These are phyloP conservation scores for Trachelus troglodyta DNA, from an alignment of 2,888 invertebrate species.

Conservation along the genomic window DNA sequence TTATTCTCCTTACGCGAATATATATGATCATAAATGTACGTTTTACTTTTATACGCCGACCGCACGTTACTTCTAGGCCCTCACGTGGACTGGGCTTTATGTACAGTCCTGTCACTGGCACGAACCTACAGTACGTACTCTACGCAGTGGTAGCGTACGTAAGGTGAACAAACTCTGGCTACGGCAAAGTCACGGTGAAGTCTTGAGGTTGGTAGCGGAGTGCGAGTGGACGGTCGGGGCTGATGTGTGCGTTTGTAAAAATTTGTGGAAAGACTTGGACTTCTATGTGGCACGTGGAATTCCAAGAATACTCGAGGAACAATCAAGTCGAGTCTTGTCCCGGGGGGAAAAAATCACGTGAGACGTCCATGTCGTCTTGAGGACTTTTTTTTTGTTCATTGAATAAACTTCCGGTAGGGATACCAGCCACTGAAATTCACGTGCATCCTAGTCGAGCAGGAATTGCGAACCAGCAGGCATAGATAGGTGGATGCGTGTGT, in stretches of 20 bases:
- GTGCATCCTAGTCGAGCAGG: neutral
- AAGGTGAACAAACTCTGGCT: constrained; percentile 7
- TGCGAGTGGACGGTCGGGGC: neutral
- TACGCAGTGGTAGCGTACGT: neutral
- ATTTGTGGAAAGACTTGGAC: neutral
- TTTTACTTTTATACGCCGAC: neutral
- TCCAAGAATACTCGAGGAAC: neutral
- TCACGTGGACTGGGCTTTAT: neutral
- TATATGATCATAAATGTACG: neutral
- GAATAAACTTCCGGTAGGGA: neutral
- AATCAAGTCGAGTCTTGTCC: neutral
- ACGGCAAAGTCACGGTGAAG: neutral
- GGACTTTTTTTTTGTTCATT: neutral
- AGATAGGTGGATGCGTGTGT: neutral
- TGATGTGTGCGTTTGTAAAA: neutral
- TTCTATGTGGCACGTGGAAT: neutral
- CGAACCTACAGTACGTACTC: neutral
- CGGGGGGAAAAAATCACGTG: neutral
- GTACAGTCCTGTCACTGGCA: constrained; percentile 6
- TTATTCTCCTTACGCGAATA: neutral
- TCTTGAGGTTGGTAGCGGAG: neutral
- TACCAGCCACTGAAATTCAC: neutral
- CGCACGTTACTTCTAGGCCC: neutral
- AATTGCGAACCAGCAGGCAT: neutral
- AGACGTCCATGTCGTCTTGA: neutral